These are phyloP conservation scores for Glandiceps talaboti DNA, from an alignment of 53 echinoderm and acorn worm genomes.

Conservation along the genomic window DNA sequence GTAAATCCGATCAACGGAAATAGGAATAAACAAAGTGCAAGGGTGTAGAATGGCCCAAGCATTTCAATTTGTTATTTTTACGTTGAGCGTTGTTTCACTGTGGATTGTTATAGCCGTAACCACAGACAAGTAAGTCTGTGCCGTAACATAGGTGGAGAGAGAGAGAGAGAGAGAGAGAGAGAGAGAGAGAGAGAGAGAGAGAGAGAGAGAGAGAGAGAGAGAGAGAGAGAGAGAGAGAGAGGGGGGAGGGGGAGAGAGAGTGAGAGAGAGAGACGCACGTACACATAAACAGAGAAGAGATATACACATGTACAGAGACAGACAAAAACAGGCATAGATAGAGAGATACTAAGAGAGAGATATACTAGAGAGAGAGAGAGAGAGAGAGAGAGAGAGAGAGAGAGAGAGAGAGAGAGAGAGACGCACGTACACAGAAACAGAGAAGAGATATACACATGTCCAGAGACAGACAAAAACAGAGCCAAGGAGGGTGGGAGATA, in stretches of 20 bases:
- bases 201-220: too few species aligned
- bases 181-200: neutral
- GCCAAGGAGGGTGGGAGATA: neutral
- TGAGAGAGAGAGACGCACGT: neutral
- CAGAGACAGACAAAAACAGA: neutral
- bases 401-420: neutral
- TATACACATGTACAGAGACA: too few species aligned
- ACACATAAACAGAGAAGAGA: neutral
- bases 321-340: neutral
- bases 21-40: too few species aligned
- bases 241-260: neutral
- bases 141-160: neutral
- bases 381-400: too few species aligned
- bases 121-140: too few species aligned
- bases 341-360: neutral
- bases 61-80: too few species aligned
- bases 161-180: neutral
- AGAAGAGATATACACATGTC: too few species aligned
- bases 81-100: too few species aligned
- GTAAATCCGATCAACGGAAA: too few species aligned
- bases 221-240: neutral
- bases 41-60: too few species aligned
- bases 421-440: neutral
- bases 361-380: neutral
- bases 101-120: too few species aligned